These are phyloP conservation scores for Chymomyza fuscimana DNA, from an alignment of 2,888 invertebrate species.

Conservation along the genomic window DNA sequence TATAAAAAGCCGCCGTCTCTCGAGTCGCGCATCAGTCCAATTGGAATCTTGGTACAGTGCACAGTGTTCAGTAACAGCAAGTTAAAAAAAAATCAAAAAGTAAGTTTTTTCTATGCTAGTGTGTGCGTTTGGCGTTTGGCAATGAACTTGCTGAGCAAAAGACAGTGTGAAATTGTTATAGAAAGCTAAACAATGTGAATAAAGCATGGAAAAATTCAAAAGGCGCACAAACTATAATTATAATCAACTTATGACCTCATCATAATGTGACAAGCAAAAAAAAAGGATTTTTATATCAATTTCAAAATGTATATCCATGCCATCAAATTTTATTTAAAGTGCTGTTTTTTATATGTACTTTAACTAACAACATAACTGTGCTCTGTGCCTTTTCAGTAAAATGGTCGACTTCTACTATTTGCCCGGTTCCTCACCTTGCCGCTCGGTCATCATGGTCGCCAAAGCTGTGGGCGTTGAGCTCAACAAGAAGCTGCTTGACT, in stretches of 20 bases:
- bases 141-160: not conserved
- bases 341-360: not conserved
- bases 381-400: constrained; percentile 5
- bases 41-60: constrained; percentile 60
- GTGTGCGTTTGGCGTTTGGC: constrained; percentile 2
- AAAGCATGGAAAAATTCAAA: not conserved
- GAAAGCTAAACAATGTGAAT: not conserved
- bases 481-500: constrained; percentile 83
- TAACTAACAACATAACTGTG: not conserved
- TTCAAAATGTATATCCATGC: too few species aligned
- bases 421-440: constrained; percentile 85
- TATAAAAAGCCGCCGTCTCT: constrained; percentile 55
- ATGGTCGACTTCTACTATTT: constrained; percentile 84
- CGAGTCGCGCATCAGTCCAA: constrained; percentile 44
- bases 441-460: constrained; percentile 84
- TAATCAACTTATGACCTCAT: too few species aligned
- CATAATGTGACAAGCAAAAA: not conserved
- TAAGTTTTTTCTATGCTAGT: not conserved
- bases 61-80: constrained; percentile 26
- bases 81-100: constrained; percentile 12
- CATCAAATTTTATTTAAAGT: not conserved
- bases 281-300: not conserved
- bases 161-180: not conserved
- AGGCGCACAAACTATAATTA: too few species aligned
- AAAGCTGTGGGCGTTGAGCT: constrained; percentile 84